phyloP scores from a whole-genome alignment of 1,140 invertebrate genomes.

The Drosophila bocki region DNA sequence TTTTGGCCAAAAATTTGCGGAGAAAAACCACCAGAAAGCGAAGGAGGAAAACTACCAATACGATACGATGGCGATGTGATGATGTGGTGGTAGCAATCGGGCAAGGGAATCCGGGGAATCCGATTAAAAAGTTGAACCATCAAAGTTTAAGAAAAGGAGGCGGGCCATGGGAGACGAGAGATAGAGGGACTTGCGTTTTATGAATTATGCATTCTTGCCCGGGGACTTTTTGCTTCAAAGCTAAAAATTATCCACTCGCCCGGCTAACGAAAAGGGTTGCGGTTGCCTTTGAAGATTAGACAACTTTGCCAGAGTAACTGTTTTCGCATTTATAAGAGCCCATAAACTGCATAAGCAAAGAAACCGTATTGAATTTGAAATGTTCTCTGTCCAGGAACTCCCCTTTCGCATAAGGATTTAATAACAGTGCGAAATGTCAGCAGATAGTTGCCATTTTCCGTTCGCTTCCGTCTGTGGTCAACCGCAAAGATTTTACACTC shows the following conservation, averaged over 20 bases:
- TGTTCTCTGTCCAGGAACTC: constrained; percentile 2
- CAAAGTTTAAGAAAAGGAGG: constrained; percentile 58
- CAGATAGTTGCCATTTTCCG: constrained; percentile 7
- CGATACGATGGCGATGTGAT: constrained; percentile 17
- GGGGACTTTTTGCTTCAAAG: constrained; percentile 67
- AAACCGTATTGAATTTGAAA: constrained; percentile 37
- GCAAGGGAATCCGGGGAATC: constrained; percentile 55
- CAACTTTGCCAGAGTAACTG: constrained; percentile 22
- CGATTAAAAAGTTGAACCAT: constrained; percentile 75
- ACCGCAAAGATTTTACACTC: constrained; percentile 55
- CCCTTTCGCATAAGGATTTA: constrained; percentile 4
- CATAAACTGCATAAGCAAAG: constrained; percentile 59
- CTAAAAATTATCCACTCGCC: constrained; percentile 63
- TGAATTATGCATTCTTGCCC: constrained; percentile 75
- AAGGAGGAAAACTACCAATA: constrained; percentile 35
- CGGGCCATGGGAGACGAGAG: constrained; percentile 1
- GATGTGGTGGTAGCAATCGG: constrained; percentile 57
- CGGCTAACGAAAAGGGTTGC: constrained; percentile 61
- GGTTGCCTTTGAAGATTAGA: constrained; percentile 67
- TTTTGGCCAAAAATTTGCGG: constrained; percentile 30
- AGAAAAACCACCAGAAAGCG: constrained; percentile 19
- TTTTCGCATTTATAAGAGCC: constrained; percentile 43
- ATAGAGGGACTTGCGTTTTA: constrained; percentile 41
- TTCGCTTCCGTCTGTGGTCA: constrained; percentile 22
- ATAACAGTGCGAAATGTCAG: constrained; percentile 22